Percentiles rank a stretch among this genome's conserved stretches.
Evolutionary conservation across 1,140 invertebrate species (phyloP).

Genomic region (Aphelenchoides avenae): DNA sequence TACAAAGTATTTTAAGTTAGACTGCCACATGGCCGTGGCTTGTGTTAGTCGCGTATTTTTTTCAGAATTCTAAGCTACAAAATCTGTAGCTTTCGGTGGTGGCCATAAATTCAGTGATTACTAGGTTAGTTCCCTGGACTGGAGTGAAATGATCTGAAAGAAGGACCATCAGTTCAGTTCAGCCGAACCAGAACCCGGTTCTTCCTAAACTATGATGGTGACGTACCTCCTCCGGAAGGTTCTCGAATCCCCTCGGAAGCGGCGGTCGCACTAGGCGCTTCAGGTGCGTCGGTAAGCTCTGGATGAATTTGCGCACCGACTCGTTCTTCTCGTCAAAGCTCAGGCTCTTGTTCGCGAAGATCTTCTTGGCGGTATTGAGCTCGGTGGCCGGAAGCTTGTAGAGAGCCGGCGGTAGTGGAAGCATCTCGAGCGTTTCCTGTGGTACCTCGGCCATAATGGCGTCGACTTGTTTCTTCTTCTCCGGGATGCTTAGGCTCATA

Average conservation of each 20-base stretch:
- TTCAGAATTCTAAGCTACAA: too few relatives aligned
- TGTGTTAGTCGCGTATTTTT: too few relatives aligned
- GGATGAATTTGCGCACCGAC: conserved; percentile 7
- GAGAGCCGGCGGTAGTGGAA: conserved; percentile 13
- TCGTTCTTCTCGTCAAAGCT: conserved; percentile 9
- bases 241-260: conserved; percentile 13
- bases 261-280: conserved; percentile 8
- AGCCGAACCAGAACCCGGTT: not conserved
- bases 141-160: too few relatives aligned
- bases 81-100: too few relatives aligned
- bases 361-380: conserved; percentile 4
- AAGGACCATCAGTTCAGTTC: too few relatives aligned
- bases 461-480: conserved; percentile 20
- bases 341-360: conserved; percentile 5
- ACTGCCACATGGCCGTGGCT: too few relatives aligned
- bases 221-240: conserved; percentile 12
- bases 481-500: not conserved
- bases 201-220: conserved; percentile 7
- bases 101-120: too few relatives aligned
- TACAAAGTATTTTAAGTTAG: too few relatives aligned
- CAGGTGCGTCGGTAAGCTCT: conserved; percentile 2
- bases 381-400: conserved; percentile 7
- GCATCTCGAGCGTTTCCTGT: conserved; percentile 9
- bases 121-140: too few relatives aligned
- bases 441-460: conserved; percentile 8